Conservation (phyloP, 2,888 invertebrate species). For the Diplazon laetatorius region DNA sequence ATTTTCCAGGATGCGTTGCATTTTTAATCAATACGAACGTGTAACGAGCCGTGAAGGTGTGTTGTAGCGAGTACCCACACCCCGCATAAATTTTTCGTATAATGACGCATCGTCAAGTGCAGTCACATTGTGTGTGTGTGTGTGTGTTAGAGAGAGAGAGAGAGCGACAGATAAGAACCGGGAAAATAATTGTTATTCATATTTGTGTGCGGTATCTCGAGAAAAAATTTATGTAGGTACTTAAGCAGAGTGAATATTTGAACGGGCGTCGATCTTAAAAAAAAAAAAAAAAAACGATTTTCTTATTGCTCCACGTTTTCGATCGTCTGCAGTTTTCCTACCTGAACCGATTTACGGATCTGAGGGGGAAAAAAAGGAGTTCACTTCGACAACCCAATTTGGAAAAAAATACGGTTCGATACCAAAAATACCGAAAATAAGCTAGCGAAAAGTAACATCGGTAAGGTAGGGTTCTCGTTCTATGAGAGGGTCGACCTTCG, state of each 20-base stretch:
- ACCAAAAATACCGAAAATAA: no score
- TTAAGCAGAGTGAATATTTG: constrained; percentile 13
- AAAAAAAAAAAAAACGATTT: no score
- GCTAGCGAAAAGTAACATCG: no score
- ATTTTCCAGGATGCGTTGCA: constrained; percentile 19
- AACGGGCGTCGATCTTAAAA: constrained; percentile 11
- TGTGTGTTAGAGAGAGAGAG: no score
- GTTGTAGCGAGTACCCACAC: not conserved
- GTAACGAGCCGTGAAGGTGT: constrained; percentile 12
- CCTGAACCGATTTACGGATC: no score
- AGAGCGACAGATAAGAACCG: not conserved
- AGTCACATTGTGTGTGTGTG: not conserved
- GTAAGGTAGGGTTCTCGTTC: no score
- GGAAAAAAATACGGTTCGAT: no score
- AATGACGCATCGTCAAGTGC: not conserved
- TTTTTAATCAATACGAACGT: constrained; percentile 18
- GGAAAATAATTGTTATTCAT: constrained; percentile 28
- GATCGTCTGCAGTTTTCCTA: not conserved
- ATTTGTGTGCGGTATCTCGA: constrained; percentile 26
- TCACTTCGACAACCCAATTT: no score
- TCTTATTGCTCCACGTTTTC: constrained; percentile 19
- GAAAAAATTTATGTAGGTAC: not conserved
- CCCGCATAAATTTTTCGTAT: not conserved
- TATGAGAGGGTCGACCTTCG: no score
- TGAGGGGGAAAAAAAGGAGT: no score